Conservation (phyloP, 2,888 invertebrate species). For the Pristionchus fissidentatus region DNA sequence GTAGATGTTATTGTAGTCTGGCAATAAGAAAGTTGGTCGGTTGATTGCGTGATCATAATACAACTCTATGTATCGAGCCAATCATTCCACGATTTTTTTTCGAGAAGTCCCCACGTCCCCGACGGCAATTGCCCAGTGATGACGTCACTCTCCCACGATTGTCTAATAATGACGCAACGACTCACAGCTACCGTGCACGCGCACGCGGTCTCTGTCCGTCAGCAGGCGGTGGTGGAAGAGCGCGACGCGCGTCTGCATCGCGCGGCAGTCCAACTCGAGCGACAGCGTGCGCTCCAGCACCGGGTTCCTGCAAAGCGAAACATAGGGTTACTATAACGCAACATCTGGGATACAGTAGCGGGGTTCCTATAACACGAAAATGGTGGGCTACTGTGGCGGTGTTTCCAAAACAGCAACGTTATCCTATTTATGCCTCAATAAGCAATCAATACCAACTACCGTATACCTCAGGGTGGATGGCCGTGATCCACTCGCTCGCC, state of each 20-base stretch:
- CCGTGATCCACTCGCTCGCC: conserved; percentile 55
- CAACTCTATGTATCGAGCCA: neutral
- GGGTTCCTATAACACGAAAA: neutral
- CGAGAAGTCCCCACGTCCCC: neutral
- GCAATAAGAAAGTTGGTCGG: conserved; percentile 22
- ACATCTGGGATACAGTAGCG: neutral
- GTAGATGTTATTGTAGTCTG: conserved; percentile 73
- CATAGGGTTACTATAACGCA: neutral
- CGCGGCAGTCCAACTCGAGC: conserved; percentile 62
- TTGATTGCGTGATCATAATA: neutral
- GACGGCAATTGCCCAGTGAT: neutral
- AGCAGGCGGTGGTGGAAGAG: conserved; percentile 64
- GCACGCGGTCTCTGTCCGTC: conserved; percentile 67
- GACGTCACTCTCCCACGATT: neutral
- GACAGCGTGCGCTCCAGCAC: conserved; percentile 52
- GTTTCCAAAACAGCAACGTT: neutral
- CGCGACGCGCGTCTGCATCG: conserved; percentile 61
- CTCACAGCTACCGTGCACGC: conserved; percentile 70
- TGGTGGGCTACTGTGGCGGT: neutral
- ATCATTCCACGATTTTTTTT: neutral
- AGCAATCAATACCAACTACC: neutral
- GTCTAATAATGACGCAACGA: neutral
- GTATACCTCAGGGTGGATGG: conserved; percentile 54
- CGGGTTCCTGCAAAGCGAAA: conserved; percentile 54
- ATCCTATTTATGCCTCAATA: neutral